A percentile compares a stretch with the other conserved stretches of the same genome.
These are phyloP conservation scores for Lophotis ruficrista DNA, from an alignment of 2,113 vertebrate genomes.

Conservation along the genomic window DNA sequence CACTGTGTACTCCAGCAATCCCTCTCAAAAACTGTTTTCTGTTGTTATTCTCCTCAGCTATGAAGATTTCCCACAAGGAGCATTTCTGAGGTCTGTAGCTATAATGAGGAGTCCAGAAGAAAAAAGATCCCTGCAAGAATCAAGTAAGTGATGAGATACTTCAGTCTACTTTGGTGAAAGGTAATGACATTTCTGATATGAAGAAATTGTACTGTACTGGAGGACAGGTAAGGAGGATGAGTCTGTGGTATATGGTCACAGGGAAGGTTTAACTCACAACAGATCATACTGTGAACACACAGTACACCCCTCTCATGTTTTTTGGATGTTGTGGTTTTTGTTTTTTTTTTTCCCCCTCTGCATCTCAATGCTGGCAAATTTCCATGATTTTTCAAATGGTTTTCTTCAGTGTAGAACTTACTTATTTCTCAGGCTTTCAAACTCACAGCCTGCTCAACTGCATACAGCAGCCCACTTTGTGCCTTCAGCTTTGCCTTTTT, in stretches of 20 bases:
- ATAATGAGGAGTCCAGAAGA: background rate
- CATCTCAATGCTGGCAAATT: background rate
- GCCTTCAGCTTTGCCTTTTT: background rate
- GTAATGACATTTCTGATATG: background rate
- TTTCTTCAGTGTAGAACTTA: background rate
- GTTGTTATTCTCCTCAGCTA: background rate
- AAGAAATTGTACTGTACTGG: background rate
- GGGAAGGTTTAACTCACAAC: background rate
- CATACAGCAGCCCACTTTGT: background rate
- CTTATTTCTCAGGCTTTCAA: background rate
- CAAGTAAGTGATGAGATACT: background rate
- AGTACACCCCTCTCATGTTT: background rate
- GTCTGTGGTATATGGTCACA: background rate
- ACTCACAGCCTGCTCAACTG: background rate
- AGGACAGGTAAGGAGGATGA: background rate
- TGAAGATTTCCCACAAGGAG: background rate
- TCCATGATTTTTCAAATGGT: background rate
- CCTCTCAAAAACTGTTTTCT: background rate
- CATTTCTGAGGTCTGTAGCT: background rate
- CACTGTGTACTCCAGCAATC: background rate
- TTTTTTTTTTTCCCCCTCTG: background rate
- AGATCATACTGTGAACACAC: fast-evolving
- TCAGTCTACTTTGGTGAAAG: background rate
- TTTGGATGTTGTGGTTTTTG: background rate
- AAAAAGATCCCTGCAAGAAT: background rate